phyloP scores from a whole-genome alignment of 2,113 vertebrate species.

The Monarcha castaneiventris region DNA sequence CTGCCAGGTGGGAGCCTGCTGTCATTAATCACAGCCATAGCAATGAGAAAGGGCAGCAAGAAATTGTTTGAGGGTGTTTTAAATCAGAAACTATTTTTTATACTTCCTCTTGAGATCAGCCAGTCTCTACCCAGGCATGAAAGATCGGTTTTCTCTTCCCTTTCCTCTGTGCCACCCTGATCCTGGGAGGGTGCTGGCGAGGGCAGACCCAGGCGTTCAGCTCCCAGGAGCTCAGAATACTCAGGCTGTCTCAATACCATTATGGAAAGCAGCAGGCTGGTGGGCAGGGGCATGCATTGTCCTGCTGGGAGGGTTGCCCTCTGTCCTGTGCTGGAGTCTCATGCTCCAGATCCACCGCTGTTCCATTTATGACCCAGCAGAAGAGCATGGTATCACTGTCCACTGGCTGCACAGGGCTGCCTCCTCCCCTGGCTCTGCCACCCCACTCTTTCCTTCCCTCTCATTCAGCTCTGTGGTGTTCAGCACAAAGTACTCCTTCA shows the following conservation, averaged over 20 bases:
- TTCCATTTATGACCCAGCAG: neutral
- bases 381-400: neutral
- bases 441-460: neutral
- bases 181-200: neutral
- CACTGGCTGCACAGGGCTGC: neutral
- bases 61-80: neutral
- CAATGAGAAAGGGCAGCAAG: neutral
- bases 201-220: neutral
- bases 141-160: neutral
- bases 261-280: neutral
- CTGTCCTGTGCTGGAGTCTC: neutral
- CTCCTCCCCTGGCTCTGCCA: neutral
- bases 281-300: neutral
- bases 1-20: neutral
- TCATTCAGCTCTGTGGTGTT: neutral
- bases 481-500: neutral
- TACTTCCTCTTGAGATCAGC: neutral
- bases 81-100: neutral
- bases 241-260: neutral
- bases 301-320: neutral
- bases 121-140: neutral
- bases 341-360: fast-evolving
- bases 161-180: neutral
- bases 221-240: neutral
- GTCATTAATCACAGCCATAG: neutral